phyloP scores from a whole-genome alignment of 2,113 vertebrate species.

The Hipposideros armiger region DNA sequence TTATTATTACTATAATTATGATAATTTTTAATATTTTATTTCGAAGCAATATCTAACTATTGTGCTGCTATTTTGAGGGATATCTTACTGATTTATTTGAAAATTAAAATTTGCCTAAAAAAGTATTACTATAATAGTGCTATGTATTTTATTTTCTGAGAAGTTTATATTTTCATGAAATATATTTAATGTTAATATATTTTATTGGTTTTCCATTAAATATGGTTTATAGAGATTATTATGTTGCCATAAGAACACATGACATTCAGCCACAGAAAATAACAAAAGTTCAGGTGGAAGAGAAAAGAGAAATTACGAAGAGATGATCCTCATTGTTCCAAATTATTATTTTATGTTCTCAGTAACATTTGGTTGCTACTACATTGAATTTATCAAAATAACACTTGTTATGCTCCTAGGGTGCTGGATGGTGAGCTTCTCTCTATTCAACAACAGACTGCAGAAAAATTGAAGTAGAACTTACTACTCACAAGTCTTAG shows the following conservation, averaged over 20 bases:
- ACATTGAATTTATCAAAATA: not conserved
- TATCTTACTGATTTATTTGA: not conserved
- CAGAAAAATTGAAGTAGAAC: not conserved
- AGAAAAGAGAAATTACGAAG: not conserved
- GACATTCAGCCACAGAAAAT: not conserved
- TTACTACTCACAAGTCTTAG: not conserved
- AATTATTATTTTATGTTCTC: not conserved
- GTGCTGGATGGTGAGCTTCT: not conserved
- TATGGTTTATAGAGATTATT: not conserved
- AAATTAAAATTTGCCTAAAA: slow-evolving; percentile 31
- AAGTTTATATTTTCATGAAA: slow-evolving; percentile 10
- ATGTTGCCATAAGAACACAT: not conserved
- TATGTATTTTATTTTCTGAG: not conserved
- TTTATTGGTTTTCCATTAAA: not conserved
- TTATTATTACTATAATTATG: slow-evolving; percentile 7
- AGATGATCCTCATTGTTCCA: not conserved
- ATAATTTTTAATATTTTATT: slow-evolving; percentile 6
- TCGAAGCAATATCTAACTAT: not conserved
- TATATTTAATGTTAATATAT: not conserved
- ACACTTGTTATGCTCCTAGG: not conserved
- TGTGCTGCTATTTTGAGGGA: not conserved
- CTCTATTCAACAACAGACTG: not conserved
- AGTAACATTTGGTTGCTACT: not conserved
- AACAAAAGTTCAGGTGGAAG: not conserved
- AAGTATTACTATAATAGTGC: not conserved